Evolutionary conservation across 2,113 vertebrate species (phyloP).

Genomic region (Caretta caretta): DNA sequence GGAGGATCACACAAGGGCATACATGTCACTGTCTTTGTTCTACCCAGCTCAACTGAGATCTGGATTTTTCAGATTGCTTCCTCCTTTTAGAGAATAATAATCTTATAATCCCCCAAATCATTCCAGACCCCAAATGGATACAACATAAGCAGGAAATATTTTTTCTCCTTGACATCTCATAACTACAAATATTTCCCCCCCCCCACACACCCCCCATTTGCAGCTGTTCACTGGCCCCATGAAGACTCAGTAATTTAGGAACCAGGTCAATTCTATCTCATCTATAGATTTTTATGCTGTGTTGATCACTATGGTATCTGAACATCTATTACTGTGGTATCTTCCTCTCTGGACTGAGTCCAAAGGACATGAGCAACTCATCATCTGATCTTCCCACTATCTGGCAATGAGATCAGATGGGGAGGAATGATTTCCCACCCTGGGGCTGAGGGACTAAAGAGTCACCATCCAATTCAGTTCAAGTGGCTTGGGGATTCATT

Average conservation of each 20-base stretch:
- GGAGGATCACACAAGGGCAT: not conserved
- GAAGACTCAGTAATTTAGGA: not conserved
- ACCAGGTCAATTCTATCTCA: not conserved
- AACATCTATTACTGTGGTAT: not conserved
- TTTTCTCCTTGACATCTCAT: not conserved
- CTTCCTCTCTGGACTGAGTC: not conserved
- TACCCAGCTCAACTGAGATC: not conserved
- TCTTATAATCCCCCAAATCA: not conserved
- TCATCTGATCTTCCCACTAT: not conserved
- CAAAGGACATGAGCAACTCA: not conserved
- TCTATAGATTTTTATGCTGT: not conserved
- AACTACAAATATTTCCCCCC: not conserved
- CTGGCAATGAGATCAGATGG: not conserved
- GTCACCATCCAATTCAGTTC: rapidly evolving
- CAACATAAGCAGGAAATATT: not conserved
- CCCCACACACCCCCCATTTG: not conserved
- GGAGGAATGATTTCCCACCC: not conserved
- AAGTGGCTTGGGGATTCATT: not conserved
- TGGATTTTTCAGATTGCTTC: not conserved
- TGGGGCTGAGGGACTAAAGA: not conserved
- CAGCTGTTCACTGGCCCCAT: not conserved
- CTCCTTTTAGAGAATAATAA: not conserved
- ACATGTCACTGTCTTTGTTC: not conserved
- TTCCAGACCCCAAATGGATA: not conserved
- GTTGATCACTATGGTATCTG: not conserved